phyloP scores from a whole-genome alignment of 2,888 invertebrate species.

The Eilema caniola region DNA sequence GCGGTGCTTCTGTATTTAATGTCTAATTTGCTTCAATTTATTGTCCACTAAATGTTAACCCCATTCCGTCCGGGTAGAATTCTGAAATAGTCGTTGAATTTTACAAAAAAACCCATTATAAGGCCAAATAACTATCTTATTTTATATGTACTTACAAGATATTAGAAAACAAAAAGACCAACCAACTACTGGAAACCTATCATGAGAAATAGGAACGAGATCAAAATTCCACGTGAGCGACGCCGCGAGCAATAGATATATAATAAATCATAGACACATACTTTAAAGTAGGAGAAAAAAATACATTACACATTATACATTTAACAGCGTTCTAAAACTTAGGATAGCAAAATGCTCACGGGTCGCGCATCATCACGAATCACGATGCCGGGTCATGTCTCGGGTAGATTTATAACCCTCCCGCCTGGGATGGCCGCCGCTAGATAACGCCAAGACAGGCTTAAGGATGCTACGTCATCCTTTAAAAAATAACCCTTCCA shows the following conservation, averaged over 20 bases:
- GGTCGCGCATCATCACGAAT: constrained; percentile 37
- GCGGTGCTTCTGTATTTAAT: neutral
- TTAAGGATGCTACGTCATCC: constrained; percentile 31
- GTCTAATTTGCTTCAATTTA: neutral
- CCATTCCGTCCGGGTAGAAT: neutral
- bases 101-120: too few relatives aligned
- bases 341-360: neutral
- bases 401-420: constrained; percentile 48
- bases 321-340: neutral
- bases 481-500: constrained; percentile 45
- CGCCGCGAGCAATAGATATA: too few relatives aligned
- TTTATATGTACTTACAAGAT: too few relatives aligned
- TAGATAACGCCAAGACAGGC: constrained; percentile 49
- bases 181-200: too few relatives aligned
- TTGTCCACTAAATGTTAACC: neutral
- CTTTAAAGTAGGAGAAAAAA: neutral
- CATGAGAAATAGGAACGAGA: too few relatives aligned
- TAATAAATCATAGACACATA: neutral
- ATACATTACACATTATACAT: neutral
- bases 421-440: constrained; percentile 25
- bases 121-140: too few relatives aligned
- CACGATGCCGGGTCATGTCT: constrained; percentile 36
- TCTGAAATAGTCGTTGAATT: neutral
- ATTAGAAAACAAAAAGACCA: too few relatives aligned
- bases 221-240: too few relatives aligned